Evolutionary conservation across 1,140 invertebrate genomes (phyloP).

Genomic region (Solenopsis invicta): DNA sequence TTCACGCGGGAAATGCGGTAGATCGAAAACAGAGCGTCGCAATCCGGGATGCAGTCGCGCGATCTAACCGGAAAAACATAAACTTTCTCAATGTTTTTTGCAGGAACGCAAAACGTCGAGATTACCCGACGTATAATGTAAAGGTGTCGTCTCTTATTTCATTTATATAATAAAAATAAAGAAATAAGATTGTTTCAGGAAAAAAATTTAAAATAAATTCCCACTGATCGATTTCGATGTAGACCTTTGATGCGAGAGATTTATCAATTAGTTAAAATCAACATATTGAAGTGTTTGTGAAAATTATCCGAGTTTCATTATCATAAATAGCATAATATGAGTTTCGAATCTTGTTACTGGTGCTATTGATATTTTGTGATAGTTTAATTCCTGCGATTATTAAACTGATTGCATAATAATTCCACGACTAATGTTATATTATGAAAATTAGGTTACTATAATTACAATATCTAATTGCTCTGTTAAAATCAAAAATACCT

Average conservation of each 20-base stretch:
- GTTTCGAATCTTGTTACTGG: conserved; percentile 38
- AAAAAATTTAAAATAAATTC: not conserved
- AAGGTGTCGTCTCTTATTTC: not conserved
- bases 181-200: not conserved
- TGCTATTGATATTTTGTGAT: conserved; percentile 28
- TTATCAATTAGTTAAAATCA: conserved; percentile 1
- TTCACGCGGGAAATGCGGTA: conserved; percentile 73
- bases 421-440: conserved; percentile 30
- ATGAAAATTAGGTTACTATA: conserved; percentile 56
- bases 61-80: conserved; percentile 64
- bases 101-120: not conserved
- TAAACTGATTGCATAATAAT: conserved; percentile 42
- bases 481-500: conserved; percentile 27
- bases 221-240: not conserved
- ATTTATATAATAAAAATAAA: conserved; percentile 1
- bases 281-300: conserved; percentile 26
- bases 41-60: conserved; percentile 12
- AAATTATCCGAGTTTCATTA: conserved; percentile 30
- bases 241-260: not conserved
- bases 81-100: not conserved
- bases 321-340: conserved; percentile 19
- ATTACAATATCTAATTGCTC: conserved; percentile 46
- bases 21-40: conserved; percentile 64
- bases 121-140: conserved; percentile 1
- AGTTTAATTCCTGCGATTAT: conserved; percentile 54